These are phyloP conservation scores for Drosophila borealis DNA, from an alignment of 2,888 invertebrate genomes.

Conservation along the genomic window DNA sequence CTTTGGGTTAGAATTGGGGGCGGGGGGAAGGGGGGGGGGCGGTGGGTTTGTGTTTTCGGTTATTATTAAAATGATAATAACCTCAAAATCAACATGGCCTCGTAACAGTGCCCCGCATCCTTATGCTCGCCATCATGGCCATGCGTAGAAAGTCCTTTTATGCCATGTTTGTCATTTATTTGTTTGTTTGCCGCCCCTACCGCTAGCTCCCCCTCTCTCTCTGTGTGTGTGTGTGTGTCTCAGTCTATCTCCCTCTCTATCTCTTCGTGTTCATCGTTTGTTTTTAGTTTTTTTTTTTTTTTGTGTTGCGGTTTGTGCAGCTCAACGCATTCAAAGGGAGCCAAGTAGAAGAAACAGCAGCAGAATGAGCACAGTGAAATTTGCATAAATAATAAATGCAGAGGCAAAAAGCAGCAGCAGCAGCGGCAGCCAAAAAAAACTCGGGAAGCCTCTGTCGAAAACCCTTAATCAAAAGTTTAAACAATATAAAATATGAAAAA, in stretches of 20 bases:
- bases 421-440: constrained; percentile 20
- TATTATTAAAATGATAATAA: constrained; percentile 79
- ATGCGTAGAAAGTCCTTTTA: constrained; percentile 75
- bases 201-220: background rate
- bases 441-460: constrained; percentile 50
- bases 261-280: constrained; percentile 32
- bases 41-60: constrained; percentile 64
- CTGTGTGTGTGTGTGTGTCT: too few species aligned
- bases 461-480: constrained; percentile 78
- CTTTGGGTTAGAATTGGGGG: constrained; percentile 30
- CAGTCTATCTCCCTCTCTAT: background rate
- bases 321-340: constrained; percentile 59
- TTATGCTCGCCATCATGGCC: constrained; percentile 46
- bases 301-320: constrained; percentile 28
- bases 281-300: constrained; percentile 13
- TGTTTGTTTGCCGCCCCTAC: constrained; percentile 57
- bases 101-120: constrained; percentile 27
- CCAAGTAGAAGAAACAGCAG: constrained; percentile 21
- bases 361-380: constrained; percentile 51
- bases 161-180: constrained; percentile 77
- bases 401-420: constrained; percentile 35
- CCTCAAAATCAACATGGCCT: constrained; percentile 70
- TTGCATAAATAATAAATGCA: constrained; percentile 76
- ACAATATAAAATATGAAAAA: constrained; percentile 76
- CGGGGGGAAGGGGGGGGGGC: background rate